phyloP scores from a whole-genome alignment of 2,113 vertebrate species.

The Lontra canadensis region DNA sequence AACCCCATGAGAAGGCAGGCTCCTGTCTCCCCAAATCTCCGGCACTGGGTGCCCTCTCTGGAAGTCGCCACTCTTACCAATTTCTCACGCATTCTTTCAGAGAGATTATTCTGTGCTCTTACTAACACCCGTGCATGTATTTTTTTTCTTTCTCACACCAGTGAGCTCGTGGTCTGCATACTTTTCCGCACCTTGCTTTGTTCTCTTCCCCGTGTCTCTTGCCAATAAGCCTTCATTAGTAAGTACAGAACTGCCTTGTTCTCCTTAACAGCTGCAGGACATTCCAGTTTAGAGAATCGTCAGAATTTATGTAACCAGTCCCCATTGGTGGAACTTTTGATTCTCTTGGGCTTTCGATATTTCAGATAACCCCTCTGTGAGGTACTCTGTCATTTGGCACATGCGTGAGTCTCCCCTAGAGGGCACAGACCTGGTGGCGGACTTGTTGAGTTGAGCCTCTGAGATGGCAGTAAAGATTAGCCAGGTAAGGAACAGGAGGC shows the following conservation, averaged over 20 bases:
- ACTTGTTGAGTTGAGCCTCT: not conserved
- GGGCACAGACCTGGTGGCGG: not conserved
- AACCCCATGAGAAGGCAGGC: not conserved
- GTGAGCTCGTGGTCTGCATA: not conserved
- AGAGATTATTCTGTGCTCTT: not conserved
- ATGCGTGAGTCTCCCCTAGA: not conserved
- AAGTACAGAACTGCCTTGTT: not conserved
- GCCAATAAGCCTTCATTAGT: too few species aligned
- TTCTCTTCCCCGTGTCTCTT: not conserved
- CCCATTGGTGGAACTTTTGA: not conserved
- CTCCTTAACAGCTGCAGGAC: not conserved
- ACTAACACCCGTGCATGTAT: not conserved
- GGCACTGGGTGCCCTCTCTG: accelerated
- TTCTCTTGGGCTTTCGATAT: not conserved
- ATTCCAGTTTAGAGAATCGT: not conserved
- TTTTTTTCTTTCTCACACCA: not conserved
- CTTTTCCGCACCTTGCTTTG: not conserved
- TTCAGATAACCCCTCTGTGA: not conserved
- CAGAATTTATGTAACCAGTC: not conserved
- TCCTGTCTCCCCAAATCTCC: too few species aligned
- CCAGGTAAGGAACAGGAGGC: not conserved
- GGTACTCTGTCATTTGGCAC: not conserved
- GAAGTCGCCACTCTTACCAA: not conserved
- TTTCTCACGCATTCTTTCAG: not conserved
- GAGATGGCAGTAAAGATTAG: not conserved